Conservation (phyloP, 2,113 vertebrate genomes). For the Tor tambroides region DNA sequence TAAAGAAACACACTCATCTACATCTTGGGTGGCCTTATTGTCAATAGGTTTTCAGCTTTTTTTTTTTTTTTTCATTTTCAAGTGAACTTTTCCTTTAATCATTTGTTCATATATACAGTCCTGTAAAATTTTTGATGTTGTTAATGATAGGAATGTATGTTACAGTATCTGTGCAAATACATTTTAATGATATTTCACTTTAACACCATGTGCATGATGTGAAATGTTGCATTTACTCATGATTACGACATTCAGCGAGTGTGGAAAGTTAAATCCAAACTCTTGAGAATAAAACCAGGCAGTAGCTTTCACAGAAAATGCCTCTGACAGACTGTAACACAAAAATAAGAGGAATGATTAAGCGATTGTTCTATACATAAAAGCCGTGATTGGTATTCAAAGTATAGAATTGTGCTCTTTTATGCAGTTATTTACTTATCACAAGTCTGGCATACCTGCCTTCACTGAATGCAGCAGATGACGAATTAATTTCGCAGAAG, state of each 20-base stretch:
- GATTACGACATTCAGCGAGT: neutral
- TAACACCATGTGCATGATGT: neutral
- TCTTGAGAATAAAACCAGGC: neutral
- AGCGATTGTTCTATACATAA: neutral
- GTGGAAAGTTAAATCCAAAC: neutral
- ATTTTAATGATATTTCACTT: neutral
- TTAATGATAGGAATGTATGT: neutral
- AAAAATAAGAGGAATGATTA: neutral
- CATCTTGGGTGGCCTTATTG: no score
- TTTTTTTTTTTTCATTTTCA: no score
- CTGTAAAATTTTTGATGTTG: neutral
- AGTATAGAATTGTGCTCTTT: neutral
- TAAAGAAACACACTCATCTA: no score
- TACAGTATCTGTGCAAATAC: neutral
- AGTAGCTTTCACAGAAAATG: neutral
- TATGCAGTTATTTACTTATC: constrained; percentile 23
- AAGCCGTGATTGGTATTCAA: neutral
- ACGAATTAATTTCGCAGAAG: neutral
- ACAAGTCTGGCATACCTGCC: neutral
- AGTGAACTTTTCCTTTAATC: no score
- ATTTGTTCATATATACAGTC: neutral
- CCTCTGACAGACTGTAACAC: no score
- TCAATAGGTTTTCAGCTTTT: no score
- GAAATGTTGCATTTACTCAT: neutral
- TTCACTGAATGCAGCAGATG: neutral